Percentiles rank a stretch among this genome's conserved stretches.
These are phyloP conservation scores for Himalopsyche kuldschensis DNA, from an alignment of 2,888 invertebrate species.

Conservation along the genomic window DNA sequence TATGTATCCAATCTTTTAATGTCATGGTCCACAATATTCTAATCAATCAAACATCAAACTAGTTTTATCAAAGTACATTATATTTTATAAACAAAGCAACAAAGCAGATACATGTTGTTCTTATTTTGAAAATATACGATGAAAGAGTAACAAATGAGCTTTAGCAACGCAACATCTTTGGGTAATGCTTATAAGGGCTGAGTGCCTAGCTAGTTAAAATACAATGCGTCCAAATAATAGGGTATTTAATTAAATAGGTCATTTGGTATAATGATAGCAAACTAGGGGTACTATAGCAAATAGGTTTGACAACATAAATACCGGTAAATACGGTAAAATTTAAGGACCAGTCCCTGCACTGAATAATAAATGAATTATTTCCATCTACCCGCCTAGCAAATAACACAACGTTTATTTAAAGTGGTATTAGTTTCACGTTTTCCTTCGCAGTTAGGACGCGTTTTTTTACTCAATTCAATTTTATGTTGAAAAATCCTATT, in stretches of 20 bases:
- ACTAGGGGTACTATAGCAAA: constrained; percentile 13
- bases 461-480: neutral
- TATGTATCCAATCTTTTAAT: no score
- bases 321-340: constrained; percentile 1
- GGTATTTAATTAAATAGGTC: constrained; percentile 33
- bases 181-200: neutral
- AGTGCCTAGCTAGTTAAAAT: constrained; percentile 23
- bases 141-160: neutral
- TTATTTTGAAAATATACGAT: no score
- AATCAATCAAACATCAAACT: no score
- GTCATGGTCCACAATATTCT: no score
- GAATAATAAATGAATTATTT: constrained; percentile 1
- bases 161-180: neutral
- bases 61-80: no score
- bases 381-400: neutral
- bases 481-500: no score
- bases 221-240: constrained; percentile 33
- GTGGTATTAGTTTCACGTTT: neutral
- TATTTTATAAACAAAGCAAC: no score
- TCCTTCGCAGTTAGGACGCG: neutral
- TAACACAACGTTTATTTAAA: neutral
- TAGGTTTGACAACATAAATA: constrained; percentile 1
- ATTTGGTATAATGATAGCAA: constrained; percentile 29
- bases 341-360: neutral
- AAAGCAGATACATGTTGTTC: no score